phyloP scores from a whole-genome alignment of 2,797 vertebrate genomes.

The Salarias fasciatus region DNA sequence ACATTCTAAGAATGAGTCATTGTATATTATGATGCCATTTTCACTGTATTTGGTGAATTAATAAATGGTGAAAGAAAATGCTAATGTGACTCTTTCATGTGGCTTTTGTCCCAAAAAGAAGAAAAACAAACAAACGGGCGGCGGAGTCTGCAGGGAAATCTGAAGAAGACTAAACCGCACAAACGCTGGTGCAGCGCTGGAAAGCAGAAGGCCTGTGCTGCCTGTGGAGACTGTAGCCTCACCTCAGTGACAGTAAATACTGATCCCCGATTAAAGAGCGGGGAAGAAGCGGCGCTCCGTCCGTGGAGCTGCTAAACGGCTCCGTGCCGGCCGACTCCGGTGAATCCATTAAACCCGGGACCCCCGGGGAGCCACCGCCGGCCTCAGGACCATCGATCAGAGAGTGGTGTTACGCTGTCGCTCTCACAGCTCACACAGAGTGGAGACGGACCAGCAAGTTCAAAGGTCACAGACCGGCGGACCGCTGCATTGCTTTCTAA shows the following conservation, averaged over 20 bases:
- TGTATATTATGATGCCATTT: conserved; percentile 98
- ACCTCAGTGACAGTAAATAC: conserved; percentile 56
- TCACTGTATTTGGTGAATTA: conserved; percentile 98
- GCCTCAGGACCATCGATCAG: conserved; percentile 57
- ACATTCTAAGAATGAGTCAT: conserved; percentile 97
- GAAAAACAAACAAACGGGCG: conserved; percentile 2
- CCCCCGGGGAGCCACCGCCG: conserved; percentile 44
- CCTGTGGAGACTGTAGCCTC: conserved; percentile 23
- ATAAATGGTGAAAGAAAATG: conserved; percentile 90
- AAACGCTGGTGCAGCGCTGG: background rate
- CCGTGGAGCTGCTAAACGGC: conserved; percentile 69
- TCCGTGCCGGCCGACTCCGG: conserved; percentile 51
- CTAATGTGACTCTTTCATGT: conserved; percentile 57
- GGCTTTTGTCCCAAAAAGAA: conserved; percentile 57
- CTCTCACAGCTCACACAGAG: conserved; percentile 28
- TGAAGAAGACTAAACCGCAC: too few relatives aligned
- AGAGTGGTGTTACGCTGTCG: conserved; percentile 32
- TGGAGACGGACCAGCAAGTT: too few relatives aligned
- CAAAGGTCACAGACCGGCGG: too few relatives aligned
- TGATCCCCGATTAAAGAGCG: conserved; percentile 64
- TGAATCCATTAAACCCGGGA: conserved; percentile 61
- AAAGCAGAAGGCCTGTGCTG: conserved; percentile 13
- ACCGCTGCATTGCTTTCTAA: too few relatives aligned
- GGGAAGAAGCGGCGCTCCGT: conserved; percentile 60
- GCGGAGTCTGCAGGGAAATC: background rate